These are phyloP conservation scores for Sarcoramphus papa DNA, from an alignment of 2,797 vertebrate genomes.

Conservation along the genomic window DNA sequence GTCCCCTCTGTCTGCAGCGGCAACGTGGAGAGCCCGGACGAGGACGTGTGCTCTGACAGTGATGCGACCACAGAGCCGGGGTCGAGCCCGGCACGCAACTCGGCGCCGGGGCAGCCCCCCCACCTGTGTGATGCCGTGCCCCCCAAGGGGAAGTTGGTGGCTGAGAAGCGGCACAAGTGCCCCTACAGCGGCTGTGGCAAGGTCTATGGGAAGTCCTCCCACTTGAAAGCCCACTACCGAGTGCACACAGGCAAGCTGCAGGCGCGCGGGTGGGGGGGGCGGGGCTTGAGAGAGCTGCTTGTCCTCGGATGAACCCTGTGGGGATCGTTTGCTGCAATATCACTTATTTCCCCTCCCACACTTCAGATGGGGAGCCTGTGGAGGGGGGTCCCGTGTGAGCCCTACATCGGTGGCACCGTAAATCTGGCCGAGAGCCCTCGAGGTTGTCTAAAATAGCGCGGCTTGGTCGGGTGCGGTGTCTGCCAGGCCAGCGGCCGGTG, in stretches of 20 bases:
- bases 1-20: slow-evolving; percentile 68
- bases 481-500: neutral
- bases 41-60: slow-evolving; percentile 71
- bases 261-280: neutral
- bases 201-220: slow-evolving; percentile 92
- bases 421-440: neutral
- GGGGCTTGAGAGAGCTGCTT: neutral
- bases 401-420: neutral
- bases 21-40: slow-evolving; percentile 68
- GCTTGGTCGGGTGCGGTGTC: neutral
- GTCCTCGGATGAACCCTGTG: neutral
- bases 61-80: slow-evolving; percentile 73
- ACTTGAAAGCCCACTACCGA: slow-evolving; percentile 91
- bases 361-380: neutral
- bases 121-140: slow-evolving; percentile 13
- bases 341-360: neutral
- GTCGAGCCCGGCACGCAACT: slow-evolving; percentile 62
- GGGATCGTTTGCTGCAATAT: neutral
- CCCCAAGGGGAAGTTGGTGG: slow-evolving; percentile 67
- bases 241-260: slow-evolving; percentile 87
- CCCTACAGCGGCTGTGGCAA: slow-evolving; percentile 87
- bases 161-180: slow-evolving; percentile 87
- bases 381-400: neutral
- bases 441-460: neutral
- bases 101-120: neutral